Base-by-base conservation (phyloP, 2,797 vertebrate species). In the Kryptolebias ocellatus region DNA sequence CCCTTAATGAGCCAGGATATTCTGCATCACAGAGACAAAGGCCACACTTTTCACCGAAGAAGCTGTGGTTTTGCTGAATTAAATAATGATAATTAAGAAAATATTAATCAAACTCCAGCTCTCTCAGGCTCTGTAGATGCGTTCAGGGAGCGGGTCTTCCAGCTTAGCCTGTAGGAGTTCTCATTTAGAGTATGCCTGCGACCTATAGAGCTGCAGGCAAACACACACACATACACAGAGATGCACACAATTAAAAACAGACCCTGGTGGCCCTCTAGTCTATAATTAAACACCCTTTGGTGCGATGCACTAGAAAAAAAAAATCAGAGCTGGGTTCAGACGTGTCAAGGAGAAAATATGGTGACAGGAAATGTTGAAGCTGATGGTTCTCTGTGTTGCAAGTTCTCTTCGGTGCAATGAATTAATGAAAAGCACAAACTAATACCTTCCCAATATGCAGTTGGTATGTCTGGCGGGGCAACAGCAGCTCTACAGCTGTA, bases 21-120 rank as follows among this genome's bases (percentile, higher is more conserved):
- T 74, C 83, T 72, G 78, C 75, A 64, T 74, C 79, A 53, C 75
- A 70, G 59, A 87, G 79, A 88, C 81, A 88, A 89, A 88, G 87
- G 88, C 80, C 84, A 55, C 27, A 18, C 74, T 79, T 46, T 79
- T 75, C 70, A 67, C 77, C 49, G 67, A 58, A 87, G 76, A 82
- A 64, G 74, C 77, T 59, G 58, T 50, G 83, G 64, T 77, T 87
- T 83, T 81, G 64, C 80, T 79, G 89, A 83, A 93, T 90, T 88
- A 92, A 93, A 93, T 88, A 92, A 92, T 86, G 88, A 91, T 91
- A 94, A 94, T 94, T 92, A 92, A 92, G 90, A 89, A 93, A 93
- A 93, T 91, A 93, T 92, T 89, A 90, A 92, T 92, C 88, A 89
- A 92, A 90, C 85, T 82, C 61, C 70, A 80, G 74, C 80, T 81